A percentile compares a stretch with the other conserved stretches of the same genome.
Evolutionary conservation across 2,113 vertebrate genomes (phyloP).

Genomic region (Labrus mixtus): DNA sequence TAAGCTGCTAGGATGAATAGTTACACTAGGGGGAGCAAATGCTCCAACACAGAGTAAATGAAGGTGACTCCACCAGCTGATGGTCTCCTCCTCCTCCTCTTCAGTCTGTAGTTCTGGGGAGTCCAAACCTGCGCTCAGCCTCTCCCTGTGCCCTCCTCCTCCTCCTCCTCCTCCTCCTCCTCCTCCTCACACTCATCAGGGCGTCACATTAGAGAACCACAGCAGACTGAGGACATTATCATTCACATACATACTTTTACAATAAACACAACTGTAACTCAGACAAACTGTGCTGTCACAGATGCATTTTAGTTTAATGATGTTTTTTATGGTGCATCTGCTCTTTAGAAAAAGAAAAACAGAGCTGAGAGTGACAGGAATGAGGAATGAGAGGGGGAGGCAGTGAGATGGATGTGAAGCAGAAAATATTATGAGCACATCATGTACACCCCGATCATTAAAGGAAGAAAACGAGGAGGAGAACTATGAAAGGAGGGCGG

Average conservation of each 20-base stretch:
- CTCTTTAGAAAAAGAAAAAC: constrained; percentile 59
- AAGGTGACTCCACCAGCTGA: constrained; percentile 25
- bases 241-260: constrained; percentile 52
- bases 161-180: constrained; percentile 5
- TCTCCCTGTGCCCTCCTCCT: constrained; percentile 4
- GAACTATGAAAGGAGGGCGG: constrained; percentile 21
- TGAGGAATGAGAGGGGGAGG: constrained; percentile 39
- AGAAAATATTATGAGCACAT: constrained; percentile 46
- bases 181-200: constrained; percentile 23
- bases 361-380: constrained; percentile 58
- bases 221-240: constrained; percentile 23
- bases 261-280: constrained; percentile 54
- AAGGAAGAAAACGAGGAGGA: constrained; percentile 23
- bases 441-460: constrained; percentile 37
- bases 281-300: constrained; percentile 51
- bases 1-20: constrained; percentile 11
- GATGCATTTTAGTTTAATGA: constrained; percentile 71
- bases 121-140: constrained; percentile 27
- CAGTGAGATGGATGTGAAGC: constrained; percentile 36
- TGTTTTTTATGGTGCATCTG: constrained; percentile 66
- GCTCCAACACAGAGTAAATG: constrained; percentile 46
- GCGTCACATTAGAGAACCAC: constrained; percentile 15
- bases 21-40: constrained; percentile 70
- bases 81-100: constrained; percentile 5
- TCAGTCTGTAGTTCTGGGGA: constrained; percentile 27